Conservation (phyloP, 2,113 vertebrate genomes). For the Marmota flaviventris region DNA sequence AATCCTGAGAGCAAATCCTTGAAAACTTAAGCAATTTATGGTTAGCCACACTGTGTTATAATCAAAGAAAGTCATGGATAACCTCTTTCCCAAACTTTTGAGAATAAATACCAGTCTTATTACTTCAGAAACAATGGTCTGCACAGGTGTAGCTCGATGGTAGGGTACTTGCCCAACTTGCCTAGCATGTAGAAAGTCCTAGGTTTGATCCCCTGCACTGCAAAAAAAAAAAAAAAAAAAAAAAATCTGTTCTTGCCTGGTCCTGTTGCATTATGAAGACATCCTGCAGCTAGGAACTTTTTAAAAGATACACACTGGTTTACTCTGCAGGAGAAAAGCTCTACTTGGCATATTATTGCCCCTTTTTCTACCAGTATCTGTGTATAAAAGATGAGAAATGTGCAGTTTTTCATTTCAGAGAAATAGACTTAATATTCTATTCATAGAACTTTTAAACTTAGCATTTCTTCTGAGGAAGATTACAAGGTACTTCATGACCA, state of each 20-base stretch:
- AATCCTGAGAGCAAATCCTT: slow-evolving; percentile 22
- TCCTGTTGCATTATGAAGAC: background rate
- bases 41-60: background rate
- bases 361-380: slow-evolving; percentile 19
- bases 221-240: background rate
- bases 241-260: background rate
- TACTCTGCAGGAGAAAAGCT: background rate
- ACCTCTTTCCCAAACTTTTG: background rate
- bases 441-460: slow-evolving; percentile 54
- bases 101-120: background rate
- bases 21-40: background rate
- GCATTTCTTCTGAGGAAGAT: slow-evolving; percentile 34
- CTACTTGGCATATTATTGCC: background rate
- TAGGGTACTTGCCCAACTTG: background rate
- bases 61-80: slow-evolving; percentile 11
- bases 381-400: slow-evolving; percentile 6
- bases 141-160: background rate
- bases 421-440: slow-evolving; percentile 31
- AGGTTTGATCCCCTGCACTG: background rate
- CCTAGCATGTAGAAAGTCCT: background rate
- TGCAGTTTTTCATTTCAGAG: background rate
- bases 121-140: background rate
- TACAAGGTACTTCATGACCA: background rate
- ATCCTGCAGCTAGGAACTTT: background rate
- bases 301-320: background rate